Base-by-base conservation (phyloP, 2,888 invertebrate species). In the Gibbula magus region DNA sequence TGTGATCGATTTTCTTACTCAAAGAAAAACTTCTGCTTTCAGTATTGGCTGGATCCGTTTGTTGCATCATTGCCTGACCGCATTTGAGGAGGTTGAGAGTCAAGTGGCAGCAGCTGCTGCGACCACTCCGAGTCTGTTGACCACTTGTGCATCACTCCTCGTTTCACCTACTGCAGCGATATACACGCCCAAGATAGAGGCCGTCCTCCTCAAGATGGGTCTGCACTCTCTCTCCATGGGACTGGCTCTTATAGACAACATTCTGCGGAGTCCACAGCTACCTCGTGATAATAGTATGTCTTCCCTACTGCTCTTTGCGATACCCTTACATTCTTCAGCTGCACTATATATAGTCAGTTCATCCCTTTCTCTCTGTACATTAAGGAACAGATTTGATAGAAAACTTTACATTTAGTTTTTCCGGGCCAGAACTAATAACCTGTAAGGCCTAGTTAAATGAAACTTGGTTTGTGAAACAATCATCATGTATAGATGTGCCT, bases 21-120 rank as follows among this genome's bases (percentile, higher is more conserved):
- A n/a, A n/a, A n/a, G n/a, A n/a, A n/a, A n/a, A n/a, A n/a, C n/a
- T 75, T 70, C 66, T 75, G 52, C 53, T 82, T 76, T 22, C 89
- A 96, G 96, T 92, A 95, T 96, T 91, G 96, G 96, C 82, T 97
- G 97, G 97, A 94, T 97, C 84, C 94, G 96, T 83, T 94, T 97
- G 83, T 94, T 97, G 66, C 95, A 96, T 86, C 96, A 96, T 89
- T 97, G 97, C 90, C 95, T 96, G 83, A 88, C 86, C 76, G 86
- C 87, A 35, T 81, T 86, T 79, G 85, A 85, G 52, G 89, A 88
- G 22, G 83, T 89, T 53, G 86, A 87, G 76, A 85, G 87, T 51
- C 80, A 81, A 22, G 90, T 91, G 13, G 89, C 91, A 2, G 88
- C 86, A 75, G 94, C 95, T n/a, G 95, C 96, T 0, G 95, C 96